These are phyloP conservation scores for Knipowitschia caucasica DNA, from an alignment of 2,797 vertebrate species.

Conservation along the genomic window DNA sequence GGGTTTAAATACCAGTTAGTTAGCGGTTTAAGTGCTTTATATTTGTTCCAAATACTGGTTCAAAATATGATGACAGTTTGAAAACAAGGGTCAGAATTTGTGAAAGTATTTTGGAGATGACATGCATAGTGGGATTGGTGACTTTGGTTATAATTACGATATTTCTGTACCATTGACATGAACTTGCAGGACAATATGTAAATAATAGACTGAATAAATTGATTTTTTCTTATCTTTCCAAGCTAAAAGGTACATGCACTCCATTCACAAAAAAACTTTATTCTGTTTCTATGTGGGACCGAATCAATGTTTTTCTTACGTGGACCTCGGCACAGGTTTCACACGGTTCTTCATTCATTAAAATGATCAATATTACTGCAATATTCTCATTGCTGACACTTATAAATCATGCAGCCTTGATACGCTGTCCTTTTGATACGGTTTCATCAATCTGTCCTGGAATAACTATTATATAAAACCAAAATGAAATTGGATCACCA, in stretches of 20 bases:
- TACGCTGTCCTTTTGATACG: slow-evolving; percentile 64
- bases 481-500: slow-evolving; percentile 29
- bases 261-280: slow-evolving; percentile 22
- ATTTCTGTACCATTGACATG: neutral
- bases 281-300: slow-evolving; percentile 3
- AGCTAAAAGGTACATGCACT: slow-evolving; percentile 37
- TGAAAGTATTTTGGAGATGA: neutral
- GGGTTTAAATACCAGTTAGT: slow-evolving; percentile 39
- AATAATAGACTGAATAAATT: slow-evolving; percentile 26
- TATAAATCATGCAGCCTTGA: slow-evolving; percentile 44
- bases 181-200: slow-evolving; percentile 7
- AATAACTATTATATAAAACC: slow-evolving; percentile 14
- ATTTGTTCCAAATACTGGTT: slow-evolving; percentile 68
- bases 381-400: slow-evolving; percentile 30
- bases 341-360: neutral
- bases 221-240: slow-evolving; percentile 33
- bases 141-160: neutral
- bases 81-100: neutral
- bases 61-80: neutral
- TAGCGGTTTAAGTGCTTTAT: slow-evolving; percentile 51
- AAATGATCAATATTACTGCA: neutral
- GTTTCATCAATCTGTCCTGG: slow-evolving; percentile 14
- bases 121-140: neutral
- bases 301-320: neutral
- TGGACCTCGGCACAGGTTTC: neutral